Base-by-base conservation (phyloP, 2,113 vertebrate species). In the Ammodytes marinus region DNA sequence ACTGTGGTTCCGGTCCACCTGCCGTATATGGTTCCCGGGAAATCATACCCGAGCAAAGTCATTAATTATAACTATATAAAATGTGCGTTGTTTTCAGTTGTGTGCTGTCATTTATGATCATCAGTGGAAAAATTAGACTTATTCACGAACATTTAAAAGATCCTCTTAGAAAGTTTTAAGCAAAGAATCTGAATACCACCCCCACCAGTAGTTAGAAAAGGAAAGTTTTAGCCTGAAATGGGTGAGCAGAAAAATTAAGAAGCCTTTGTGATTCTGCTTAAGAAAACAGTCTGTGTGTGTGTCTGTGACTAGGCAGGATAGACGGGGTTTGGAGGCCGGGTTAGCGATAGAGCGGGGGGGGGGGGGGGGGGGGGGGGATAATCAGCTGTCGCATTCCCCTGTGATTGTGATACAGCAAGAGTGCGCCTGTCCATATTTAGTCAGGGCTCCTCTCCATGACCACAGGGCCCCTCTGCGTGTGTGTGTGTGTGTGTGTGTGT, bases 401-500 rank as follows among this genome's bases (percentile, higher is more conserved):
- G 88, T 91, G 88, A 88, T 63, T 89, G 94, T 94, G 96, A 95
- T 96, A 94, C 92, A 95, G 93, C 93, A 91, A 84, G 91, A 93
- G 92, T 93, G 88, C 58, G 94, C 89, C 89, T 95, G 94, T 91
- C 97, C 97, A 95, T 97, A 97, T 97, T 97, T 97, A 97, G 97
- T 91, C 96, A 96, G 95, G 91, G 92, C 92, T 93, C 93, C 91
- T 93, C 94, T 93, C 27, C 27, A 94, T 95, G 95, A 96, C 95
- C 84, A 84, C 86, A 89, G 89, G 73, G 79, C 89, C 69, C 69
- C 89, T 89, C 85, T 89, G 86, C 84, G 55, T 63, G 83, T 94
- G 95, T 90, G 88, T 85, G 61, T 64, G 84, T 85, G 59, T 57
- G 80, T 94, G 95, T 91, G 95, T 97, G 55, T 90, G 87, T 85